Percentiles rank a stretch among this genome's conserved stretches.
phyloP scores from a whole-genome alignment of 2,888 invertebrate genomes.

The Ennomos erosarius region DNA sequence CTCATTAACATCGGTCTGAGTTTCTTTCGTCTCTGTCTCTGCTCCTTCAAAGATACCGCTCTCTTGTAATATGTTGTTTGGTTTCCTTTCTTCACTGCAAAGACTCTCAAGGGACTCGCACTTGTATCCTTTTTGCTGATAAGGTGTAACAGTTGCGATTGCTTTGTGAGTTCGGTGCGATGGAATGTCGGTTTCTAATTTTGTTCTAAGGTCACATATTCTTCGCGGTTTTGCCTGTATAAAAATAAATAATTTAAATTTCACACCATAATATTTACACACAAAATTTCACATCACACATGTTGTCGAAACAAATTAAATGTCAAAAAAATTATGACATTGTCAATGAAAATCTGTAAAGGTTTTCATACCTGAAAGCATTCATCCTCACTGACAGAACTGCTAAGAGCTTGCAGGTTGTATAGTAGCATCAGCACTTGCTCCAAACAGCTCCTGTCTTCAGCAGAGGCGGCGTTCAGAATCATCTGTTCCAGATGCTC shows the following conservation, averaged over 20 bases:
- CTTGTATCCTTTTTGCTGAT: slow-evolving; percentile 80
- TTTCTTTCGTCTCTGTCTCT: slow-evolving; percentile 76
- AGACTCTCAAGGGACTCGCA: slow-evolving; percentile 77
- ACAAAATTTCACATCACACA: slow-evolving; percentile 10
- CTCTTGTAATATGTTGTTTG: slow-evolving; percentile 87
- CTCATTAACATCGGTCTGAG: slow-evolving; percentile 86
- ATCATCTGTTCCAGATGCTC: slow-evolving; percentile 82
- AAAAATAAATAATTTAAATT: slow-evolving; percentile 38
- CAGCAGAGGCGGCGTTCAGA: slow-evolving; percentile 78
- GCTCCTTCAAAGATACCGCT: slow-evolving; percentile 90
- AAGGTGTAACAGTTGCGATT: slow-evolving; percentile 88
- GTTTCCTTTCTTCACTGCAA: slow-evolving; percentile 78
- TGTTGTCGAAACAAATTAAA: background rate
- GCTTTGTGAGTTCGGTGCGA: slow-evolving; percentile 82
- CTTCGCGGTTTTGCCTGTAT: slow-evolving; percentile 75
- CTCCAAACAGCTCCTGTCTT: slow-evolving; percentile 87
- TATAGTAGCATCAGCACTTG: slow-evolving; percentile 87
- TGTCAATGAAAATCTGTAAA: slow-evolving; percentile 13
- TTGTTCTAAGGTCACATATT: slow-evolving; percentile 73
- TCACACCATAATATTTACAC: background rate
- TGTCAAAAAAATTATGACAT: background rate
- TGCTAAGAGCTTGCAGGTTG: slow-evolving; percentile 85
- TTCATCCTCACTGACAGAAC: slow-evolving; percentile 84
- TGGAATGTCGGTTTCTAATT: slow-evolving; percentile 70
- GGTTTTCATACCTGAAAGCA: slow-evolving; percentile 75